Base-by-base conservation (phyloP, 92 coral and sea anemone species). In the Pocillopora meandrina region DNA sequence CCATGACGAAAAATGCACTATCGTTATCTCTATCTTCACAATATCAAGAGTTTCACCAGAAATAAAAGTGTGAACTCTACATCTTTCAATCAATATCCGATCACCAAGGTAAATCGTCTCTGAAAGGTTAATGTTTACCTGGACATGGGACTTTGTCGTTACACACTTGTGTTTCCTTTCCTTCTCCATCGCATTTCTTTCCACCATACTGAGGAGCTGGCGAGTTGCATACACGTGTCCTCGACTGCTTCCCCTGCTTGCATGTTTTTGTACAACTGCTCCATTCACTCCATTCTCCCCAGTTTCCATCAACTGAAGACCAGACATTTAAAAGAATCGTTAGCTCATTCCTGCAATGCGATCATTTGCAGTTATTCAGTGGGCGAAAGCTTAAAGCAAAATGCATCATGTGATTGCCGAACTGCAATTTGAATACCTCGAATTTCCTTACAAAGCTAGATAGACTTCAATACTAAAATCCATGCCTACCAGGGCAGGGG, bases 201-300 rank as follows among this genome's bases (percentile, higher is more conserved):
- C 89, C 89, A 1, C 75, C 85, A 34, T 86, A 57, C 34, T 62
- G 67, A 18, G 89, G 85, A 34, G 75, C 71, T 61, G 89, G 89
- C 10, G 82, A 64, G 19, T 82, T 79, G 57, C 93, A 91, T 33
- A 78, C 47, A 15, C 93, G 85, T 20, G 63, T 66, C 61, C 93
- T 80, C 15, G 81, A 74, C 33, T 87, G 87, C 19, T 66, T 42
- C 10, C 93, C 93, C 18, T 79, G 61, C 5, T 82, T 66, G 47
- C 93, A 91, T 3, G 89, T 74, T 61, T 84, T 87, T 6, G 81
- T 87, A 20, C 93, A 91, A 1, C 60, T 70, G 55, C 81, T 78
- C 93, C 93, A 91, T 31, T 0, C 74, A 60, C 86, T 68, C 93
- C 93, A 91, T 18, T 23, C 69, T 9, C 89, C 67, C 80, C 80